Percentiles rank a stretch among this genome's conserved stretches.
Conservation (phyloP, 2,888 invertebrate species). For the Belgica antarctica region DNA sequence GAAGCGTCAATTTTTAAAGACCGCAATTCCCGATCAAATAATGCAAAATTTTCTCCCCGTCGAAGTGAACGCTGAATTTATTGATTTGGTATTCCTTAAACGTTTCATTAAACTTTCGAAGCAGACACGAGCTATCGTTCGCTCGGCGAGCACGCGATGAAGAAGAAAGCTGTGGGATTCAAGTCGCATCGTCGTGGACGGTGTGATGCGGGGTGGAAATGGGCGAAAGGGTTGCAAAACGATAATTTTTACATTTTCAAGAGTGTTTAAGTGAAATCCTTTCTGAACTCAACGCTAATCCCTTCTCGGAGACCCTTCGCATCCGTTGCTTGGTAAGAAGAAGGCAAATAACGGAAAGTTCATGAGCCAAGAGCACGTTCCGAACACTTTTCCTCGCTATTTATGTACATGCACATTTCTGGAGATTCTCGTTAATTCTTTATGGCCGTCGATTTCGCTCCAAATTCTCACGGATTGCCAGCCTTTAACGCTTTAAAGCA, state of each 20-base stretch:
- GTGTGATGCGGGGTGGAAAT: not conserved
- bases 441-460: constrained; percentile 31
- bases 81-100: not conserved
- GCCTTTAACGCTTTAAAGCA: not conserved
- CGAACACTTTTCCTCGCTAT: constrained; percentile 11
- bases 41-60: not conserved
- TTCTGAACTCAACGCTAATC: not conserved
- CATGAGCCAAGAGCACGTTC: constrained; percentile 24
- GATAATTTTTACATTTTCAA: no score
- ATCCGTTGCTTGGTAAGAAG: not conserved
- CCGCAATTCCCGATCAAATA: not conserved
- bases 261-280: not conserved
- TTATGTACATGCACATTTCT: not conserved
- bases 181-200: not conserved
- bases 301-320: no score
- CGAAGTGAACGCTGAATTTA: no score
- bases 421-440: constrained; percentile 16
- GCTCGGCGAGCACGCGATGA: not conserved
- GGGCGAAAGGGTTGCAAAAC: no score
- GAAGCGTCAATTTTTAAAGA: not conserved
- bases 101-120: not conserved
- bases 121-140: not conserved
- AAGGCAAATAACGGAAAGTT: not conserved
- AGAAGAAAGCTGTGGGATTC: not conserved
- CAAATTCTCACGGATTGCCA: constrained; percentile 1